Conservation (phyloP, 2,797 vertebrate genomes). For the Pseudocheirus occidentalis region DNA sequence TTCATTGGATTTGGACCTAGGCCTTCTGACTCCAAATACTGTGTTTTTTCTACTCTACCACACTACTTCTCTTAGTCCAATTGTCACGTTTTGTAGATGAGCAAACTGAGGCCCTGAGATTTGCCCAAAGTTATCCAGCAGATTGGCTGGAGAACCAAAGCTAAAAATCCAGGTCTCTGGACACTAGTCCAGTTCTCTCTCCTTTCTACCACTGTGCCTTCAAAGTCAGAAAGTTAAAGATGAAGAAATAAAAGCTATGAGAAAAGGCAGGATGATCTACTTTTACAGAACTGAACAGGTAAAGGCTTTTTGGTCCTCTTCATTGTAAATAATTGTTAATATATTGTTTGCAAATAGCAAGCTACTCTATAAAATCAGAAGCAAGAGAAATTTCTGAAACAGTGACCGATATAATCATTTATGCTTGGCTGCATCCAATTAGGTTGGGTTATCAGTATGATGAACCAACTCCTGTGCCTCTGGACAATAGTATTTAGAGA, state of each 20-base stretch:
- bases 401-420: not conserved
- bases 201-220: not conserved
- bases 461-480: not conserved
- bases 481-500: not conserved
- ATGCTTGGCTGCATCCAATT: not conserved
- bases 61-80: not conserved
- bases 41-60: not conserved
- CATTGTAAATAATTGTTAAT: not conserved
- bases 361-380: not conserved
- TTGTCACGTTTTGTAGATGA: not conserved
- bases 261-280: not conserved
- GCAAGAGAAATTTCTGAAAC: not conserved
- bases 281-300: not conserved
- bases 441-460: not conserved
- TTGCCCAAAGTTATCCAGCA: not conserved
- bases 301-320: not conserved
- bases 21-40: not conserved
- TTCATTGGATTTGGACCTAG: not conserved
- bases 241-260: not conserved
- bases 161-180: not conserved
- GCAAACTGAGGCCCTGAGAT: not conserved
- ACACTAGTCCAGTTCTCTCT: not conserved
- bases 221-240: not conserved
- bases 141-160: not conserved
- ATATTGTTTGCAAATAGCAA: not conserved